Evolutionary conservation across 2,888 invertebrate species (phyloP).

Genomic region (Drosophila sordidula): DNA sequence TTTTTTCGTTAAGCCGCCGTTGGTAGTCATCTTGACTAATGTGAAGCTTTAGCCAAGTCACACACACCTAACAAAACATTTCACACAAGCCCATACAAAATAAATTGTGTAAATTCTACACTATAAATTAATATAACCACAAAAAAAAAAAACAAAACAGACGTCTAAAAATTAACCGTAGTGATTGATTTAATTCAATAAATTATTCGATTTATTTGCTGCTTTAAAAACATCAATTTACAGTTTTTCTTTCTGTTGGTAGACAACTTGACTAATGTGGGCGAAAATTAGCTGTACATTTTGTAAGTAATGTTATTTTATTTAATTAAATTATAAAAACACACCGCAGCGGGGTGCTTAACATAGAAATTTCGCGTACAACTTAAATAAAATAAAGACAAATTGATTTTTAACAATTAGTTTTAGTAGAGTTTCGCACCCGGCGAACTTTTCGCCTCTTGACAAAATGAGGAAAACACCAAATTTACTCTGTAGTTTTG

Average conservation of each 20-base stretch:
- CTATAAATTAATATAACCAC: neutral
- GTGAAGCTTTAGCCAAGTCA: neutral
- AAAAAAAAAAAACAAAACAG: neutral
- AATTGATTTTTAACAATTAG: too few relatives aligned
- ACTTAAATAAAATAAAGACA: too few relatives aligned
- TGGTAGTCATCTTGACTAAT: slow-evolving; percentile 1
- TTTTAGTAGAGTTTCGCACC: too few relatives aligned
- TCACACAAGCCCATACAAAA: neutral
- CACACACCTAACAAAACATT: neutral
- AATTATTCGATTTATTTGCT: neutral
- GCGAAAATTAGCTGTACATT: too few relatives aligned
- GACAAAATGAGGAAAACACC: too few relatives aligned
- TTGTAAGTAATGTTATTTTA: too few relatives aligned
- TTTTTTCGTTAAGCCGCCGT: neutral
- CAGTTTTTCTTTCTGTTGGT: neutral
- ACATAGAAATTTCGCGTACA: too few relatives aligned
- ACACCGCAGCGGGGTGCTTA: too few relatives aligned
- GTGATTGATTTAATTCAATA: neutral
- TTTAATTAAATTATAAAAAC: too few relatives aligned
- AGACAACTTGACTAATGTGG: neutral
- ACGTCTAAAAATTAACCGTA: neutral
- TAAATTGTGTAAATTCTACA: neutral
- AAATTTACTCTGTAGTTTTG: too few relatives aligned
- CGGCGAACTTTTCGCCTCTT: too few relatives aligned
- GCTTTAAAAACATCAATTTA: neutral